phyloP scores from a whole-genome alignment of 2,113 vertebrate species.

The Crotalus horridus region DNA sequence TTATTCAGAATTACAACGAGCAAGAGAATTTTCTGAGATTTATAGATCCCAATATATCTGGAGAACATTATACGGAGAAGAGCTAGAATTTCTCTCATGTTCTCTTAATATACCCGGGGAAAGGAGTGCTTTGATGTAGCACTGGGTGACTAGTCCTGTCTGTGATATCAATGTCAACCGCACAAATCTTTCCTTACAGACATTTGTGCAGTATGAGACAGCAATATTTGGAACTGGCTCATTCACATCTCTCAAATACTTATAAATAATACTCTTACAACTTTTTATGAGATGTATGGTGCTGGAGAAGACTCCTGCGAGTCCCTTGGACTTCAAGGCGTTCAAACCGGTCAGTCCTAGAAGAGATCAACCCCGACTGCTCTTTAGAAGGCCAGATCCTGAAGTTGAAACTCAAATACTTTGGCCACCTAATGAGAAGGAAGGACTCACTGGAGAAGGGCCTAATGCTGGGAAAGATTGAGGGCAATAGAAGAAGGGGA shows the following conservation, averaged over 20 bases:
- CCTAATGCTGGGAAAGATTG: too few relatives aligned
- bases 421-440: too few relatives aligned
- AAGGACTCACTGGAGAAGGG: too few relatives aligned
- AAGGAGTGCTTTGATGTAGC: background rate
- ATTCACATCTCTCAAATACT: background rate
- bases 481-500: too few relatives aligned
- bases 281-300: background rate
- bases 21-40: background rate
- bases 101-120: background rate
- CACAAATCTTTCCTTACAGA: background rate
- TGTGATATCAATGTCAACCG: background rate
- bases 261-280: background rate
- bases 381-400: too few relatives aligned
- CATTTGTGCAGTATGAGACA: background rate
- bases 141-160: background rate
- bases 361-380: too few relatives aligned
- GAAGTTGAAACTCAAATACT: too few relatives aligned
- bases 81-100: background rate
- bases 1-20: background rate
- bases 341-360: too few relatives aligned
- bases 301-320: too few relatives aligned
- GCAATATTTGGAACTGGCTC: background rate
- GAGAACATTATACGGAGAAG: background rate
- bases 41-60: background rate
- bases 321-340: too few relatives aligned